phyloP scores from a whole-genome alignment of 2,113 vertebrate genomes.

The Mastomys natalensis region DNA sequence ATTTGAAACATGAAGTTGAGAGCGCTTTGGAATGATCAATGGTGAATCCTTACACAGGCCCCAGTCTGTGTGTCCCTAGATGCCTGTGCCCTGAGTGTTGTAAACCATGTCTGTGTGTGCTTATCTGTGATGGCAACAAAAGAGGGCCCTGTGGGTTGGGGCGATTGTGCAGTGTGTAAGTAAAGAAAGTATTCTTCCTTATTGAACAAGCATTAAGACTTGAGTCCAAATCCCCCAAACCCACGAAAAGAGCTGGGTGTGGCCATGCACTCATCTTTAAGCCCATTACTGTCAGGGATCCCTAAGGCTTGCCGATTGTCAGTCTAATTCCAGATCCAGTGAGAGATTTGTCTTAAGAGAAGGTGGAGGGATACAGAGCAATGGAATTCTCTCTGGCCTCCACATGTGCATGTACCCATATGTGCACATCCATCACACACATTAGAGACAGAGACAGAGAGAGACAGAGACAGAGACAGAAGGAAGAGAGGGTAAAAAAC shows the following conservation, averaged over 20 bases:
- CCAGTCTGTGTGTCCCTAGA: not conserved
- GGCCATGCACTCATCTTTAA: not conserved
- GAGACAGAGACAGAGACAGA: not conserved
- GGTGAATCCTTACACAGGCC: not conserved
- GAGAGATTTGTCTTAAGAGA: not conserved
- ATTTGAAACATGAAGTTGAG: conserved; percentile 5
- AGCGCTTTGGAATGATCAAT: not conserved
- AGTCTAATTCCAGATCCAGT: not conserved
- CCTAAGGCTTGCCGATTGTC: not conserved
- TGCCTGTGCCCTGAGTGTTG: too few relatives aligned
- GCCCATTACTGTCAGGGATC: not conserved
- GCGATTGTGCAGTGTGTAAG: not conserved
- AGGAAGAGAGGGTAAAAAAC: not conserved
- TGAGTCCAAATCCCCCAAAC: not conserved
- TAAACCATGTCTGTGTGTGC: not conserved
- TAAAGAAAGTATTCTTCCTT: not conserved
- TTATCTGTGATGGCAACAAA: not conserved
- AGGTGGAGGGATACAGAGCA: not conserved
- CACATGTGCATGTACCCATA: not conserved
- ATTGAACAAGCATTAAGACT: not conserved
- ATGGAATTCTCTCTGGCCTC: not conserved
- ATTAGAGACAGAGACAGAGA: not conserved
- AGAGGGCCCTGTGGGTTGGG: not conserved
- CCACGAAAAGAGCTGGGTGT: not conserved
- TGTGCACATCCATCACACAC: not conserved